phyloP scores from a whole-genome alignment of 2,113 vertebrate genomes.

The Colaptes auratus region DNA sequence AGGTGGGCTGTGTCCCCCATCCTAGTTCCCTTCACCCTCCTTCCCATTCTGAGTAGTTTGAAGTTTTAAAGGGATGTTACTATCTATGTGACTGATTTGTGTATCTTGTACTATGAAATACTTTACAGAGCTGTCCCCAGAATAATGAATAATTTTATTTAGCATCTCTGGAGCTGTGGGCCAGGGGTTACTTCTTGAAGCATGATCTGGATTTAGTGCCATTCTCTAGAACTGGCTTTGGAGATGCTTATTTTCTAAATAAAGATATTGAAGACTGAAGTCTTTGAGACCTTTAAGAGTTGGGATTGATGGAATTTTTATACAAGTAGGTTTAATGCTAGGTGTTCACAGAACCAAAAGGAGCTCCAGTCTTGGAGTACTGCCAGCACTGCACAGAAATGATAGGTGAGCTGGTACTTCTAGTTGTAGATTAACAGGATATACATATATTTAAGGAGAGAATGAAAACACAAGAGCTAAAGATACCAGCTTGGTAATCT shows the following conservation, averaged over 20 bases:
- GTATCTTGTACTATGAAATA: background rate
- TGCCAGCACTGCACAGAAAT: background rate
- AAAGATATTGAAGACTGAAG: background rate
- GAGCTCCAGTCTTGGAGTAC: background rate
- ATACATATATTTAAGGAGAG: background rate
- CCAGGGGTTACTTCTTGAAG: background rate
- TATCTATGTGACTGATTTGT: background rate
- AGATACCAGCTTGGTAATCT: background rate
- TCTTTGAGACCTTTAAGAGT: background rate
- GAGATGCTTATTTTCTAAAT: background rate
- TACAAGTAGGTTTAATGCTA: background rate
- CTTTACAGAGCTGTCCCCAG: background rate
- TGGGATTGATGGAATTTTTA: background rate
- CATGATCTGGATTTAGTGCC: background rate
- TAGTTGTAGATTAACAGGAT: background rate
- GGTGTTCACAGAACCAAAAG: background rate
- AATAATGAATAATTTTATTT: background rate
- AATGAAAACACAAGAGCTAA: background rate
- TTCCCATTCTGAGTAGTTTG: background rate
- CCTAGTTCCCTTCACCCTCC: background rate
- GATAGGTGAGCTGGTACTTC: background rate
- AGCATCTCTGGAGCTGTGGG: background rate
- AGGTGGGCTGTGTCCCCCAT: background rate
- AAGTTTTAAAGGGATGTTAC: background rate
- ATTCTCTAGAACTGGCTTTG: background rate